phyloP scores from a whole-genome alignment of 2,797 vertebrate genomes.

The Heterohyrax brucei region DNA sequence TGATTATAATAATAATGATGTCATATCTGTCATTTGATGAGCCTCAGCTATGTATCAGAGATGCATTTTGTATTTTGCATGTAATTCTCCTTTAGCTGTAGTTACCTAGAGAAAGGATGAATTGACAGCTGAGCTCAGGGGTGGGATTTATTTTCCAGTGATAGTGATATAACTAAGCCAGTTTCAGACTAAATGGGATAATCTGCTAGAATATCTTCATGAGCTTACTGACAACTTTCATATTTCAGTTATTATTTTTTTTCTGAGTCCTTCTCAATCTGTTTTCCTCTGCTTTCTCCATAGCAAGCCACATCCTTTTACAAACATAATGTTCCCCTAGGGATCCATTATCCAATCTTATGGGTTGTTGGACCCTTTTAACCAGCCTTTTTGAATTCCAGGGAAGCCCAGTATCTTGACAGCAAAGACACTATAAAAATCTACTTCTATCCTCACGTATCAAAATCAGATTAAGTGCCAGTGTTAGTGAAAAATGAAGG shows the following conservation, averaged over 20 bases:
- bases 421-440: conserved; percentile 27
- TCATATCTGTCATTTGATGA: not conserved
- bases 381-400: conserved; percentile 1
- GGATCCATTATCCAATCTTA: not conserved
- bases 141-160: not conserved
- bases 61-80: not conserved
- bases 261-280: not conserved
- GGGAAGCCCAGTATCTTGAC: not conserved
- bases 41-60: not conserved
- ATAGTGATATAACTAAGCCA: not conserved
- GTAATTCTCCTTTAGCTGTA: not conserved
- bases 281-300: not conserved
- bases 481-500: conserved; percentile 14
- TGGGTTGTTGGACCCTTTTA: not conserved
- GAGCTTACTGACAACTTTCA: not conserved
- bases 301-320: not conserved
- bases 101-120: not conserved
- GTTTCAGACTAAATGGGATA: not conserved
- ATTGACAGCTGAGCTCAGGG: not conserved
- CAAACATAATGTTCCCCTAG: not conserved
- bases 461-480: not conserved
- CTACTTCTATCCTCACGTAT: not conserved
- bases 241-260: not conserved
- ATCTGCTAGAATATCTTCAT: not conserved
- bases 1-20: not conserved